Evolutionary conservation across 2,888 invertebrate species (phyloP).

Genomic region (Gastrophysa polygoni): DNA sequence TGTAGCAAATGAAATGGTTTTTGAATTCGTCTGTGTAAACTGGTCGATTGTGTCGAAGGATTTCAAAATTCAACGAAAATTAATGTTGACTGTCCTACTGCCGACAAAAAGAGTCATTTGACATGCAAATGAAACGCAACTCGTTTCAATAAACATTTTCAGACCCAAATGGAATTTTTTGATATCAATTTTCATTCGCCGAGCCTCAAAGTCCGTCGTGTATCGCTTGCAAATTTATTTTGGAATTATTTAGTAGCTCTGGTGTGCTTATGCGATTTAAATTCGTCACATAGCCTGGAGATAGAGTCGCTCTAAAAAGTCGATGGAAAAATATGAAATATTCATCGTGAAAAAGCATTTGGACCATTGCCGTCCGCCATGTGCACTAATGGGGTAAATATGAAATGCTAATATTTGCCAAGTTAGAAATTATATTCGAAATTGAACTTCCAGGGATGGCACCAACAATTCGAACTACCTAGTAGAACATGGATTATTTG

Average conservation of each 20-base stretch:
- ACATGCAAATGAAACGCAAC: constrained; percentile 8
- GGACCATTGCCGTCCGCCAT: constrained; percentile 47
- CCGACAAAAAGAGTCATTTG: background rate
- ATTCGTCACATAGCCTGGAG: constrained; percentile 54
- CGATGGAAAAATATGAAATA: constrained; percentile 52
- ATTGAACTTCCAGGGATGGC: constrained; percentile 52
- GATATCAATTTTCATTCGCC: constrained; percentile 34
- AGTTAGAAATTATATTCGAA: constrained; percentile 56
- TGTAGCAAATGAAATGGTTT: too few species aligned
- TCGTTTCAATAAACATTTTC: constrained; percentile 22
- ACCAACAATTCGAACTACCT: background rate
- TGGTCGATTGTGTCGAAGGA: too few species aligned
- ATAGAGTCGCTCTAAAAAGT: constrained; percentile 49
- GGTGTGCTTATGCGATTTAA: constrained; percentile 56
- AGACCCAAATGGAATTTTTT: constrained; percentile 35
- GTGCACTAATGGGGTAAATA: constrained; percentile 57
- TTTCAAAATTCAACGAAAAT: background rate
- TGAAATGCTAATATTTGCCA: constrained; percentile 58
- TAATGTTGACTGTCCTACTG: background rate
- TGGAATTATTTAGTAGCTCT: constrained; percentile 52
- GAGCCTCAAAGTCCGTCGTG: constrained; percentile 30
- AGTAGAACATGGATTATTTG: too few species aligned
- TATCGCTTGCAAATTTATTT: constrained; percentile 47
- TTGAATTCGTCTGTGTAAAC: too few species aligned
- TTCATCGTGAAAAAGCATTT: constrained; percentile 48